Evolutionary conservation across 2,797 vertebrate species (phyloP), one percentile per base, ranked within the genome.

Genomic region (Parotocinclus haroldoi): DNA sequence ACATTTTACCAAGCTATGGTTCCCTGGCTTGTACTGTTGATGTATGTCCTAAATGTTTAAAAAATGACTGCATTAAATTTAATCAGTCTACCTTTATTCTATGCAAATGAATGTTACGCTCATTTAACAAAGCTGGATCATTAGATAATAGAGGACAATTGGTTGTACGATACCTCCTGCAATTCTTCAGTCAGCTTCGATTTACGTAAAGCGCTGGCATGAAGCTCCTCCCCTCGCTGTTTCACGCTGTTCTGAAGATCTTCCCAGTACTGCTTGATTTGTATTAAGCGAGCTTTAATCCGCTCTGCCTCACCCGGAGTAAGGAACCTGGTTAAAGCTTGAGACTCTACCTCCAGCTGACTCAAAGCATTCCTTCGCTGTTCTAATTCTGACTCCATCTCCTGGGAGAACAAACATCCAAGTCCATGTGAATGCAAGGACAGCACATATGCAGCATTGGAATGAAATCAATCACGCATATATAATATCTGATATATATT

Each of bases 231-330:
- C 72, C 93, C 86, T 56, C 93, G 82, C 70, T 86, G 86, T 64
- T 89, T 87, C 0, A 92, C 84, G 0, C 80, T 92, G 73, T 94
- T 93, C 76, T 83, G 86, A 45, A 99, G 89, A 64, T 97, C 95
- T 72, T 96, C 95, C 93, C 93, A 94, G 65, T 93, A 92, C 54
- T 93, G 88, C 73, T 86, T 89, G 13, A 94, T 85, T 68, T 98
- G 96, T 19, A 92, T 92, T 67, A 98, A 75, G 55, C 92, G 92
- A 68, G 94, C 91, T 84, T 94, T 96, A 76, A 97, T 92, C 17
- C 81, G 93, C 18, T 94, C 93, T 0, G 83, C 82, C 82, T 99
- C 96, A 57, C 93, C 95, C 7, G 92, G 91, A 16, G 93, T 94
- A 55, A 98, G 71, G 73, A 93, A 96, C 61, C 90, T 87, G 61